Evolutionary conservation across 2,113 vertebrate species (phyloP), one percentile per base, ranked within the genome.

Genomic region (Mus spicilegus): DNA sequence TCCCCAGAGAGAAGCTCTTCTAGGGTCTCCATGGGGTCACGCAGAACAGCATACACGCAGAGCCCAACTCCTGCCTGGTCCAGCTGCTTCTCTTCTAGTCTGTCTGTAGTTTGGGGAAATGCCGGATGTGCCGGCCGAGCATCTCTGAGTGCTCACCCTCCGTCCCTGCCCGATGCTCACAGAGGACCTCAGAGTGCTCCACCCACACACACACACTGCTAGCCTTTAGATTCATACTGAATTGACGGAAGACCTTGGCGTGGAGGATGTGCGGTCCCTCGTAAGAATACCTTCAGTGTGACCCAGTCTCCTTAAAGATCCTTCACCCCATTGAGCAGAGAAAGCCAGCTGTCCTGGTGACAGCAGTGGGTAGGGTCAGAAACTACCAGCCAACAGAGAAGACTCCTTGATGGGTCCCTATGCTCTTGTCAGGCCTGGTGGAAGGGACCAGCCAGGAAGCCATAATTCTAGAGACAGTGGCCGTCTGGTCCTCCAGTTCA

Each of bases 1-100:
- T 89, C 69, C 72, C 84, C 39, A 22, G 2, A 39, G 90, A 73
- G 33, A 51, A 14, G 10, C n/a, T 58, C 56, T 61, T 7, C 26
- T 4, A 30, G 42, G 80, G 42, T 33, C n/a, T 70, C 67, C 3
- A 0, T 1, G 7, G n/a, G 28, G 42, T 19, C 22, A 16, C 0
- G 56, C 39, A 46, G 72, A n/a, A 73, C 70, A 4, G 39, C 56
- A 10, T 7, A 1, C 20, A 14, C 36, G 49, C 36, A 28, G 73
- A 5, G 28, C 46, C 14, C 86, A 4, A 4, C 51, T 51, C 24
- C 30, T 13, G 63, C 65, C 3, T 33, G 19, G 3, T 16, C 39
- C 39, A 13, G 28, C 63, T 46, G 54, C 39, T 33, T 33, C n/a
- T 58, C 46, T 3, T 36, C 42, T 16, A 7, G 28, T 46, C 36